Evolutionary conservation across 2,888 invertebrate genomes (phyloP), one percentile per base, ranked within the genome.

Genomic region (Stenodema calcarata): DNA sequence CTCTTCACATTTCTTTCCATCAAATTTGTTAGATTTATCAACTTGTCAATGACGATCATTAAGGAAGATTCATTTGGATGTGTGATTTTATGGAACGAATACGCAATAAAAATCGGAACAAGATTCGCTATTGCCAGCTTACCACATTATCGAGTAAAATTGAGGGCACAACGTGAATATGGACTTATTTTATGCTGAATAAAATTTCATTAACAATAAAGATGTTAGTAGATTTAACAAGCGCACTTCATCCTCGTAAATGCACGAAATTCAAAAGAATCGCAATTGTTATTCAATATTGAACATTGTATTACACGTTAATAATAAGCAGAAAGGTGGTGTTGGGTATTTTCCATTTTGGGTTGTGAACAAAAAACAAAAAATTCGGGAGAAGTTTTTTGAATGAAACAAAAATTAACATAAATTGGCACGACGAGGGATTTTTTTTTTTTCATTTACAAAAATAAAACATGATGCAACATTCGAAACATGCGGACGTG

Each of bases 401-500:
- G 62, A 62, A 62, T 50, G n/a, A 50, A 50, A 50, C n/a, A n/a
- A 50, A 50, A n/a, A 50, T 16, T 1, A 62, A 62, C 62, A 9
- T 11, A 62, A 62, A 62, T 2, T 62, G 27, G 12, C 62, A 18
- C 23, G 50, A 50, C 50, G 62, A 23, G 18, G 23, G 62, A 7
- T 23, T 27, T 7, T 23, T 23, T 62, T 62, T 54, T 18, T 23
- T 62, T 62, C 23, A 62, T 62, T 23, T 62, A 62, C 18, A 62
- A 23, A 62, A 62, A 23, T 6, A 62, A 62, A 62, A 62, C 62
- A 62, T 62, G 62, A 62, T 62, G 62, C 62, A 27, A 23, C 62
- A 62, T 62, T 62, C 62, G 62, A 44, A 80, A 30, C 82, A 82
- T 82, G 82, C 82, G 82, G 82, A 82, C 82, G 82, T 84, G 84